Evolutionary conservation across 2,797 vertebrate species (phyloP).

Genomic region (Coluber constrictor): DNA sequence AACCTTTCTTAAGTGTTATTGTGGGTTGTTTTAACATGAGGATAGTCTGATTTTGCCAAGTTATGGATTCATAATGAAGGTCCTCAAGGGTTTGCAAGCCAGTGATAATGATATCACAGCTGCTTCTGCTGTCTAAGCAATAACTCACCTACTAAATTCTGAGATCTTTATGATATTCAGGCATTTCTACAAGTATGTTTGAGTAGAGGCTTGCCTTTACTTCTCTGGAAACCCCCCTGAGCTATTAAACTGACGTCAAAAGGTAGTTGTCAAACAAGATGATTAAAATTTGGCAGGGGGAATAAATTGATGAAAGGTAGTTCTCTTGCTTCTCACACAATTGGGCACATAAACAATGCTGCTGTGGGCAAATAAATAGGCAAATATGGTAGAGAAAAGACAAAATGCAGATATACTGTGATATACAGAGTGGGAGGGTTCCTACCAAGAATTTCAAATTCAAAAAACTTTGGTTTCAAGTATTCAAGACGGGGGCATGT

Average conservation of each 20-base stretch:
- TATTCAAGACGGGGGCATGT: background rate
- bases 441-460: background rate
- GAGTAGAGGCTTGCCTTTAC: slow-evolving; percentile 49
- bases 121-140: background rate
- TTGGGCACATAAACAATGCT: slow-evolving; percentile 12
- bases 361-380: background rate
- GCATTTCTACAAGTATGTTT: slow-evolving; percentile 24
- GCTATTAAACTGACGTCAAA: slow-evolving; percentile 65
- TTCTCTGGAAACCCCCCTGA: slow-evolving; percentile 56
- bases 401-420: background rate
- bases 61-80: background rate
- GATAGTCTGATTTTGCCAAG: background rate
- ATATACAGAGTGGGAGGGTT: background rate
- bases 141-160: background rate
- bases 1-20: background rate
- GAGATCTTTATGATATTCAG: slow-evolving; percentile 19
- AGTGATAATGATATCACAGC: rapidly evolving
- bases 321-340: slow-evolving; percentile 27
- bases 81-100: background rate
- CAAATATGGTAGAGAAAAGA: background rate
- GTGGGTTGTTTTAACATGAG: background rate
- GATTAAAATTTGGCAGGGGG: slow-evolving; percentile 48
- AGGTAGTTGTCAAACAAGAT: slow-evolving; percentile 46
- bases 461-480: background rate
- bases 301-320: slow-evolving; percentile 10